Base-by-base conservation (phyloP, 2,888 invertebrate species). In the Clitarchus hookeri region DNA sequence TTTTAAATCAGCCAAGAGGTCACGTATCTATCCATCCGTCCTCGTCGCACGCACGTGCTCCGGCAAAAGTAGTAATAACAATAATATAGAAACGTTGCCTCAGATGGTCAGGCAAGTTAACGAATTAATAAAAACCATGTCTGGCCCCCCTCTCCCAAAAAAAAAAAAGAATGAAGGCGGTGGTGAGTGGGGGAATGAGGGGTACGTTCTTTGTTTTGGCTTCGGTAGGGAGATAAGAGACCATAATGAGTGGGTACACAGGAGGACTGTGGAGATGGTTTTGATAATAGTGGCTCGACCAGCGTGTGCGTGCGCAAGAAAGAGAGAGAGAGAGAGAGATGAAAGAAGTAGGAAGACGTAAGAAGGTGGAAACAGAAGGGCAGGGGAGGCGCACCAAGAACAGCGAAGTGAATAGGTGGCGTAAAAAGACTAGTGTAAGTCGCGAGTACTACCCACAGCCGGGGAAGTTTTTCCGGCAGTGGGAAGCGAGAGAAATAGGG, bases 181-280 rank as follows among this genome's bases (percentile, higher is more conserved):
- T 48, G 11, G 48, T 1, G 48, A 3, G 65, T 16, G 65, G 65
- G 65, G n/a, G n/a, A n/a, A 65, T 9, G 65, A n/a, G 65, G 65
- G 65, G 65, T 23, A n/a, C 16, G 65, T 65, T 48, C 48, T 48
- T 48, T 48, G 48, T 48, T 48, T 48, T 48, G 48, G 48, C 48
- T 48, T 48, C 48, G 48, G 48, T 48, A 48, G 48, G 48, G 48
- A 65, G 65, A 65, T 65, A 65, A 65, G 65, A 65, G 65, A 23
- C 65, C 65, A n/a, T 65, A 65, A 65, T 65, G 65, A 65, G 65
- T n/a, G 65, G 65, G 65, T 65, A 65, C 65, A n/a, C 65, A 65
- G 65, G 53, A 8, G n/a, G 23, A 65, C 65, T 19, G 23, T n/a
- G 65, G 65, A 65, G 65, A 65, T 65, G 65, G 65, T 65, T 65